A percentile compares a stretch with the other conserved stretches of the same genome.
These are phyloP conservation scores for Pasiphila rectangulata DNA, from an alignment of 2,888 invertebrate genomes.

Conservation along the genomic window DNA sequence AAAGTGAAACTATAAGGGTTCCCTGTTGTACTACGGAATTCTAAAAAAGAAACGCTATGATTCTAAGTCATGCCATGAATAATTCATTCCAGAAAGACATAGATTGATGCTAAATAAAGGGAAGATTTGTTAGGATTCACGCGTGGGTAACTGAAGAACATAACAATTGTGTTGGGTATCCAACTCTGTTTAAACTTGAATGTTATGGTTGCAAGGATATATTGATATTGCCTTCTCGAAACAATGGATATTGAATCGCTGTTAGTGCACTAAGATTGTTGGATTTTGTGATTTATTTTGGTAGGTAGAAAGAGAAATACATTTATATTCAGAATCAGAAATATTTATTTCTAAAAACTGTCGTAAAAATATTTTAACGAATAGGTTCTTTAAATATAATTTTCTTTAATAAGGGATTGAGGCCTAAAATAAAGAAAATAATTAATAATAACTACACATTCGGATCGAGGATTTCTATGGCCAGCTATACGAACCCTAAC, in stretches of 20 bases:
- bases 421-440: no score
- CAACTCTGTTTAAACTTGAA: slow-evolving; percentile 56
- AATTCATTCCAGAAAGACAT: slow-evolving; percentile 55
- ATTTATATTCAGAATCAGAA: no score
- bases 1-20: no score
- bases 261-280: background rate
- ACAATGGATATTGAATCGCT: slow-evolving; percentile 6
- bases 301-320: no score
- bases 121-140: slow-evolving; percentile 66
- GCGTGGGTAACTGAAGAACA: slow-evolving; percentile 53
- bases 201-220: slow-evolving; percentile 52
- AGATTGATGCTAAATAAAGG: slow-evolving; percentile 58
- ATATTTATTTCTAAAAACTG: no score
- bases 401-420: no score
- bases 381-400: no score
- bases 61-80: slow-evolving; percentile 36
- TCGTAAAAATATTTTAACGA: no score
- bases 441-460: no score
- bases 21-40: background rate
- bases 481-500: no score
- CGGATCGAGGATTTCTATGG: no score
- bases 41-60: background rate
- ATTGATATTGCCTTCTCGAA: slow-evolving; percentile 42
- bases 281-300: slow-evolving; percentile 24
- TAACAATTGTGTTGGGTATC: slow-evolving; percentile 43